Evolutionary conservation across 2,797 vertebrate species (phyloP).

Genomic region (Tokudaia muenninki): DNA sequence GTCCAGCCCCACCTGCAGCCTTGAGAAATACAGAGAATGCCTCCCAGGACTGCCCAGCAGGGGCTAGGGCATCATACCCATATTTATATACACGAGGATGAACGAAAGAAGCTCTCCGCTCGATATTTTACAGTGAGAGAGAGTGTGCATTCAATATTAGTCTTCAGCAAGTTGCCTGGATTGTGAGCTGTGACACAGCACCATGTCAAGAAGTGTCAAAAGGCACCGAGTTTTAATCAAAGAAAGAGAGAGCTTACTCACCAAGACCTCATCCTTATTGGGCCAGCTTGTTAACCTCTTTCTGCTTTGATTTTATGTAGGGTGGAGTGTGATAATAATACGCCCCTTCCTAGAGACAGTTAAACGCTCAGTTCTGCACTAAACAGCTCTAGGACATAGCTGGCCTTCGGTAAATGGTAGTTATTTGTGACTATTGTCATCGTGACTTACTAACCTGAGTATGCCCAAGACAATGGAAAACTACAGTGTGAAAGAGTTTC

Average conservation of each 20-base stretch:
- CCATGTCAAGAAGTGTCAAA: background rate
- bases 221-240: constrained; percentile 1
- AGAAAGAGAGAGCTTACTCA: background rate
- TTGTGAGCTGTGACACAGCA: background rate
- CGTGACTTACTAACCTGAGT: background rate
- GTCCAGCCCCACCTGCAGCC: background rate
- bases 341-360: background rate
- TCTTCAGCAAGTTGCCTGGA: background rate
- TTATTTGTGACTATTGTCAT: background rate
- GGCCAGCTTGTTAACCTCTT: background rate
- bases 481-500: background rate
- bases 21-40: background rate
- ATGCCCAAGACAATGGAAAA: background rate
- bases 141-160: background rate
- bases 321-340: background rate
- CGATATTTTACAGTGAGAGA: background rate
- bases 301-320: background rate
- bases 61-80: background rate
- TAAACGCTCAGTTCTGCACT: background rate
- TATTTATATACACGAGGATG: background rate
- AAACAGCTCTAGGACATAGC: background rate
- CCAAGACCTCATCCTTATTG: background rate
- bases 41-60: accelerated
- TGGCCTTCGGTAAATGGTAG: background rate
- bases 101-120: background rate